phyloP scores from a whole-genome alignment of 2,113 vertebrate genomes.

The Holacanthus passer region DNA sequence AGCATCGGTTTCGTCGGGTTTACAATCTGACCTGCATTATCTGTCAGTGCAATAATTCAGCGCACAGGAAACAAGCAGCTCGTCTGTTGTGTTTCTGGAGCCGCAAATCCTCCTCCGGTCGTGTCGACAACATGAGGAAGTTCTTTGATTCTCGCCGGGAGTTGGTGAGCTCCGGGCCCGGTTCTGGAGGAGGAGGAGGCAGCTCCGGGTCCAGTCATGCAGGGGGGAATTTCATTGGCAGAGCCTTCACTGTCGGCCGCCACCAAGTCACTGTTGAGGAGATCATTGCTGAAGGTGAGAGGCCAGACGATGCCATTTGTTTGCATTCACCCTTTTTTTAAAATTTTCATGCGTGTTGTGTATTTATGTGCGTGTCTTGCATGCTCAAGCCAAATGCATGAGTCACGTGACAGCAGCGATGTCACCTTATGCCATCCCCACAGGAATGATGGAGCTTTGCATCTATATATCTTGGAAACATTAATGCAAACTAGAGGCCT shows the following conservation, averaged over 20 bases:
- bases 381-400: slow-evolving; percentile 8
- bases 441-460: slow-evolving; percentile 29
- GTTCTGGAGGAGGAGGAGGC: slow-evolving; percentile 91
- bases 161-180: slow-evolving; percentile 92
- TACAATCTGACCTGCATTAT: slow-evolving; percentile 14
- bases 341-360: slow-evolving; percentile 18
- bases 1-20: slow-evolving; percentile 1
- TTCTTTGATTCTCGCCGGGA: slow-evolving; percentile 98
- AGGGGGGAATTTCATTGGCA: slow-evolving; percentile 94
- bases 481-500: slow-evolving; percentile 34
- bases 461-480: slow-evolving; percentile 20
- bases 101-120: slow-evolving; percentile 24
- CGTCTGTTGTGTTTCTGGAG: slow-evolving; percentile 22
- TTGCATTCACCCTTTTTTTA: neutral
- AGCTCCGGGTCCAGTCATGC: slow-evolving; percentile 87
- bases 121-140: slow-evolving; percentile 91
- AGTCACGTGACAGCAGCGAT: slow-evolving; percentile 34
- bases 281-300: slow-evolving; percentile 95
- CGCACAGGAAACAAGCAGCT: slow-evolving; percentile 23
- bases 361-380: slow-evolving; percentile 17
- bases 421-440: slow-evolving; percentile 35
- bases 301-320: slow-evolving; percentile 11
- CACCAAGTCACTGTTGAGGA: slow-evolving; percentile 98
- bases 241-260: slow-evolving; percentile 92
- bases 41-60: slow-evolving; percentile 29